Conservation (phyloP, 1,140 invertebrate genomes). For the Bombus turneri region DNA sequence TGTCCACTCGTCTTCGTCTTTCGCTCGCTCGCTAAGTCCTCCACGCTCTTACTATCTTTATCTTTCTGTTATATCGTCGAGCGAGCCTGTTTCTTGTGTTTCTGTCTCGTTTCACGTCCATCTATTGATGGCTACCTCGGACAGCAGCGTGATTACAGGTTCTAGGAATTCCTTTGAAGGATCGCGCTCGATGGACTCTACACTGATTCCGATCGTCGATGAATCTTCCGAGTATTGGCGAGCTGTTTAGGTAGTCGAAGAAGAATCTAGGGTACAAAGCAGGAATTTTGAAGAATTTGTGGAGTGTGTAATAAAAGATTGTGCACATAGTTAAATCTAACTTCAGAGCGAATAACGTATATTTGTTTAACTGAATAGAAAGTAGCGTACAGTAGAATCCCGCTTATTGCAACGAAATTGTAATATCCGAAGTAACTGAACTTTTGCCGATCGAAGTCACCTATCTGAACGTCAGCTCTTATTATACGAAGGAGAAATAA, state of each 20-base stretch:
- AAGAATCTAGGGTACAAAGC: not conserved
- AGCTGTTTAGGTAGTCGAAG: not conserved
- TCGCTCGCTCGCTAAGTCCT: slow-evolving; percentile 56
- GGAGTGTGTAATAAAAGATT: too few relatives aligned
- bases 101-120: slow-evolving; percentile 17
- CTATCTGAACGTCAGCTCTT: too few relatives aligned
- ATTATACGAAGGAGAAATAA: too few relatives aligned
- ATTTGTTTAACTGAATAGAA: too few relatives aligned
- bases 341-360: too few relatives aligned
- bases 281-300: not conserved
- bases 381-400: too few relatives aligned
- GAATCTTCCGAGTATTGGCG: not conserved
- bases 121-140: not conserved
- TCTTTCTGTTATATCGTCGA: not conserved
- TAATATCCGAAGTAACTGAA: too few relatives aligned
- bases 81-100: not conserved
- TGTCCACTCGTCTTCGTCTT: slow-evolving; percentile 68
- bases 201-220: not conserved
- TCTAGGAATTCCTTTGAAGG: slow-evolving; percentile 49
- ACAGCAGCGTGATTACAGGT: slow-evolving; percentile 25
- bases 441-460: too few relatives aligned
- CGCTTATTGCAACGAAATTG: too few relatives aligned
- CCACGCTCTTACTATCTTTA: not conserved
- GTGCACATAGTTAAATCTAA: too few relatives aligned
- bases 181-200: not conserved